These are phyloP conservation scores for Trichosurus vulpecula DNA, from an alignment of 2,797 vertebrate genomes.

Conservation along the genomic window DNA sequence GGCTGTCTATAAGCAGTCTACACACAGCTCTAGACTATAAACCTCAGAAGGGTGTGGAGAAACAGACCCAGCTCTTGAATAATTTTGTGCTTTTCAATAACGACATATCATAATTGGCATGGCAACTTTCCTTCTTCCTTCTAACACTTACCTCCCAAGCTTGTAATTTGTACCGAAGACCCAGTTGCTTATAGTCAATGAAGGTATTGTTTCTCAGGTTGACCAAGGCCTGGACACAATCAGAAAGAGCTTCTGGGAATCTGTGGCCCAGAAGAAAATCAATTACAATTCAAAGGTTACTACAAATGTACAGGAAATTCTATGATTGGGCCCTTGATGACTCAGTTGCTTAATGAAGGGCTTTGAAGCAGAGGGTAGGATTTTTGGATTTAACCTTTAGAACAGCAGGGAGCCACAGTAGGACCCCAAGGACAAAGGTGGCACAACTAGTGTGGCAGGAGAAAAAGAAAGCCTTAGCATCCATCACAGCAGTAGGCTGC, in stretches of 20 bases:
- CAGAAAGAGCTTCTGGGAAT: slow-evolving; percentile 89
- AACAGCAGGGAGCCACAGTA: neutral
- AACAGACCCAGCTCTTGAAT: neutral
- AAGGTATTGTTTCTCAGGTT: slow-evolving; percentile 89
- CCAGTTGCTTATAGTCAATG: slow-evolving; percentile 95
- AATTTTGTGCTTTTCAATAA: neutral
- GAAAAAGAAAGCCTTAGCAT: neutral
- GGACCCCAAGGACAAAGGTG: neutral
- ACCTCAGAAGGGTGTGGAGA: neutral
- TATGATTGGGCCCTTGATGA: neutral
- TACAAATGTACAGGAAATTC: neutral
- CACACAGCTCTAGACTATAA: neutral
- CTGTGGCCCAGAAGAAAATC: slow-evolving; percentile 75
- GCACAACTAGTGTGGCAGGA: no score
- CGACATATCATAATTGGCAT: neutral
- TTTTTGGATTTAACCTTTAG: neutral
- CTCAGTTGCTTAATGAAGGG: neutral
- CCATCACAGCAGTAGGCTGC: neutral
- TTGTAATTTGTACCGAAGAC: slow-evolving; percentile 89
- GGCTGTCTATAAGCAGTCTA: neutral
- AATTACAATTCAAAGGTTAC: neutral
- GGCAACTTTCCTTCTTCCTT: neutral
- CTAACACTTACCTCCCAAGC: slow-evolving; percentile 91
- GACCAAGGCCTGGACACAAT: slow-evolving; percentile 89
- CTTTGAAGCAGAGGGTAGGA: neutral